Evolutionary conservation across 2,113 vertebrate species (phyloP).

Genomic region (Grus americana): DNA sequence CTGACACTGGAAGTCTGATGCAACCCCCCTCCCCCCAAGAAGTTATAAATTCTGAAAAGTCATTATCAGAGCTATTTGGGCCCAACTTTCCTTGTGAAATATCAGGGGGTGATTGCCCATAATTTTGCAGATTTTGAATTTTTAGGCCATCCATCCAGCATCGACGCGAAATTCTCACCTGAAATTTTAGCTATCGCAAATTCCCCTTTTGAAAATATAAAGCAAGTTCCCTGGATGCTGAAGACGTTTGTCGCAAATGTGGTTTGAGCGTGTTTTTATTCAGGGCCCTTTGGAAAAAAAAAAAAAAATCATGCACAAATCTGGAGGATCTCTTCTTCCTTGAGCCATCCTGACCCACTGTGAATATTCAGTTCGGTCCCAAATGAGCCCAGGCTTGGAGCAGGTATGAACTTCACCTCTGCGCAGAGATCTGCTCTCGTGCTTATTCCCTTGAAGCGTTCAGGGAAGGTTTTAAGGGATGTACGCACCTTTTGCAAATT

Average conservation of each 20-base stretch:
- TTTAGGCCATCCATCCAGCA: background rate
- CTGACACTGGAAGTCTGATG: no score
- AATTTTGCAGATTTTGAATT: background rate
- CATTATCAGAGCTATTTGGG: background rate
- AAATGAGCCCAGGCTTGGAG: background rate
- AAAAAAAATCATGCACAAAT: background rate
- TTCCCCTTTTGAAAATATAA: background rate
- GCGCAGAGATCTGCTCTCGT: background rate
- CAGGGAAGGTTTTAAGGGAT: background rate
- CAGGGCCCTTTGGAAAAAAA: background rate
- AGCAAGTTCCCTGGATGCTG: background rate
- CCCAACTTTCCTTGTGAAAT: background rate
- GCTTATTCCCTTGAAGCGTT: background rate
- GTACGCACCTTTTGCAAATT: rapidly evolving
- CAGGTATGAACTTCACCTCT: background rate
- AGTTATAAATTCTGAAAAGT: background rate
- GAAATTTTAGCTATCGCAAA: background rate
- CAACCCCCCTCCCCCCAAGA: rapidly evolving
- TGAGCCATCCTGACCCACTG: background rate
- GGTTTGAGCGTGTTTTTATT: rapidly evolving
- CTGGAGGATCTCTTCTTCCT: background rate
- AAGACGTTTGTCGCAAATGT: background rate
- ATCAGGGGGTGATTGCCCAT: background rate
- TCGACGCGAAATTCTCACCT: background rate
- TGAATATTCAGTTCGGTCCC: background rate